These are phyloP conservation scores for Bovichtus variegatus DNA, from an alignment of 2,797 vertebrate species.

Conservation along the genomic window DNA sequence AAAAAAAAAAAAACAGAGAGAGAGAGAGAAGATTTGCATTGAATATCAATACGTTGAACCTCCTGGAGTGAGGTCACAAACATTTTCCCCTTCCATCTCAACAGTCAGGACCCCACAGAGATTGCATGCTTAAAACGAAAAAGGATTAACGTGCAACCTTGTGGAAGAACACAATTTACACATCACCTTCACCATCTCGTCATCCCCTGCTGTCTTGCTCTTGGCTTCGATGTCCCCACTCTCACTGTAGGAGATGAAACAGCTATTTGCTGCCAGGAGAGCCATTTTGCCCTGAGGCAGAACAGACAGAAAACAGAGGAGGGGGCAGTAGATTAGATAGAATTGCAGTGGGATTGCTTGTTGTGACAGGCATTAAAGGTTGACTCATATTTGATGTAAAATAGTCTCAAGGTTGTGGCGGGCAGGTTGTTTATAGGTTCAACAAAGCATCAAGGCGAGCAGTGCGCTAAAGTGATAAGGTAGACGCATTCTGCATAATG, in stretches of 20 bases:
- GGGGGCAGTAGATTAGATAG: constrained; percentile 47
- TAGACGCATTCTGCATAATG: constrained; percentile 51
- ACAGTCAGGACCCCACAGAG: constrained; percentile 46
- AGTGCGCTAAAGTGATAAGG: constrained; percentile 48
- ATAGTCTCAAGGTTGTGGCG: constrained; percentile 60
- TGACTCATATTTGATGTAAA: constrained; percentile 57
- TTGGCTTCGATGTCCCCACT: constrained; percentile 94
- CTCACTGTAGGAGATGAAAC: constrained; percentile 96
- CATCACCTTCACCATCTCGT: constrained; percentile 97
- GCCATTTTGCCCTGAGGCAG: constrained; percentile 92
- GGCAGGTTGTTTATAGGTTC: constrained; percentile 58
- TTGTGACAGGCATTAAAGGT: constrained; percentile 58
- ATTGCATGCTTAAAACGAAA: constrained; percentile 35
- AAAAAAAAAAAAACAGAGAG: background rate
- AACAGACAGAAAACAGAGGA: constrained; percentile 50
- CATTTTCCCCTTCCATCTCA: constrained; percentile 22
- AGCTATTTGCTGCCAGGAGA: constrained; percentile 93
- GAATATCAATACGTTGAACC: constrained; percentile 48
- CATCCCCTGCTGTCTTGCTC: constrained; percentile 92
- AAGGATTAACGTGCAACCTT: constrained; percentile 59
- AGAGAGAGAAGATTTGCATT: constrained; percentile 22
- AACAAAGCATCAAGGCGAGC: constrained; percentile 52
- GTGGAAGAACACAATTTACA: constrained; percentile 50
- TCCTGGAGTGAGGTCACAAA: constrained; percentile 45
- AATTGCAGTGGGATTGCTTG: constrained; percentile 48